A percentile compares a stretch with the other conserved stretches of the same genome.
Evolutionary conservation across 2,113 vertebrate species (phyloP).

Genomic region (Cervus canadensis): DNA sequence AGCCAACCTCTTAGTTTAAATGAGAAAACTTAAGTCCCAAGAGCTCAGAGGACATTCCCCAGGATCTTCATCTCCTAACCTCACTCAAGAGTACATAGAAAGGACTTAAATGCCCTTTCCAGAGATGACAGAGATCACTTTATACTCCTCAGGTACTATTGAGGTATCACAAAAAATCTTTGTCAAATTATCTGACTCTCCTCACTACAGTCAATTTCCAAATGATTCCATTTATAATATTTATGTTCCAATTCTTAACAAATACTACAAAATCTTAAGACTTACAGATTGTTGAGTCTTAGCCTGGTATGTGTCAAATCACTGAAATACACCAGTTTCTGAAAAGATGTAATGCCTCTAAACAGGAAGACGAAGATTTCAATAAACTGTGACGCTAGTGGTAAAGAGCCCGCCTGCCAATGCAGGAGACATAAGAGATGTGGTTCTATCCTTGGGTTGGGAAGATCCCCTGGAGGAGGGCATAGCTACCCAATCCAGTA

Average conservation of each 20-base stretch:
- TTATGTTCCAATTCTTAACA: background rate
- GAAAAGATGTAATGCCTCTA: background rate
- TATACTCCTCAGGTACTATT: background rate
- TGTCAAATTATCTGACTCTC: background rate
- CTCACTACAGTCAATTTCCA: background rate
- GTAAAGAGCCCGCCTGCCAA: background rate
- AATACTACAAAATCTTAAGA: background rate
- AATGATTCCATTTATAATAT: background rate
- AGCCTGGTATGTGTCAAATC: background rate
- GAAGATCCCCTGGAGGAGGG: background rate
- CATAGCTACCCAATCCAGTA: background rate
- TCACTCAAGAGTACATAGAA: background rate
- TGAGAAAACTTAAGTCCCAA: background rate
- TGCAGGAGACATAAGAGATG: background rate
- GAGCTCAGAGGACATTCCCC: background rate
- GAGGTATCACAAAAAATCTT: background rate
- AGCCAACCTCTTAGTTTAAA: background rate
- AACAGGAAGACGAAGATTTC: background rate
- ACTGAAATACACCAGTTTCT: background rate
- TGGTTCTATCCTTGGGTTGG: background rate
- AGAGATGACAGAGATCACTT: background rate
- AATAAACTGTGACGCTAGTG: background rate
- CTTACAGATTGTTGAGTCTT: background rate
- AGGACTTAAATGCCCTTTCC: no score
- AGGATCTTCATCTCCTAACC: background rate